Evolutionary conservation across 2,888 invertebrate species (phyloP).

Genomic region (Drepanosiphum platanoidis): DNA sequence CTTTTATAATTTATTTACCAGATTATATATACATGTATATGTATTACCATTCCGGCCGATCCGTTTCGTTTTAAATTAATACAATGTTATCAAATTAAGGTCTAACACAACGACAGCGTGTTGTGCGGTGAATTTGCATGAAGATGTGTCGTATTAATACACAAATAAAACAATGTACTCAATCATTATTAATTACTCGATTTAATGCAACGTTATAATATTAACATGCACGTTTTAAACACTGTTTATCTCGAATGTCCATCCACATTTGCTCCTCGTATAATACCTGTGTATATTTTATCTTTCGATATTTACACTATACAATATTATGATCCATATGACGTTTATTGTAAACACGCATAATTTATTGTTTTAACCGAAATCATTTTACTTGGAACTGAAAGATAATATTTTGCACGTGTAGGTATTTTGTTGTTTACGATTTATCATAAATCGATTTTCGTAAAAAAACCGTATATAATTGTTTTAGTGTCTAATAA

Average conservation of each 20-base stretch:
- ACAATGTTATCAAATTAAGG: background rate
- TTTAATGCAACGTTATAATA: constrained; percentile 2
- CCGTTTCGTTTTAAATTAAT: constrained; percentile 18
- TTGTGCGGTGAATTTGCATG: background rate
- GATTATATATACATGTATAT: no score
- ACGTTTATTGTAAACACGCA: no score
- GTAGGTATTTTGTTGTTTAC: no score
- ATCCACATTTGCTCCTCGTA: background rate
- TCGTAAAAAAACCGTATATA: no score
- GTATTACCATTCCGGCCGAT: background rate
- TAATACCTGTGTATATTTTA: background rate
- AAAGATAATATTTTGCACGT: no score
- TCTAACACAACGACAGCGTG: background rate
- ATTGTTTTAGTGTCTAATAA: no score
- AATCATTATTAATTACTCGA: constrained; percentile 32
- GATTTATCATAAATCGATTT: no score
- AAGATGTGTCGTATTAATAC: background rate
- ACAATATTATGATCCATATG: background rate
- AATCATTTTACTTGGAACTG: no score
- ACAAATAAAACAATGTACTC: constrained; percentile 28
- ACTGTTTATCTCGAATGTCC: constrained; percentile 28
- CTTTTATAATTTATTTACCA: no score
- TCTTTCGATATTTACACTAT: constrained; percentile 1
- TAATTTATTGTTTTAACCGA: background rate
- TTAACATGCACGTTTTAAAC: background rate